phyloP scores from a whole-genome alignment of 2,797 vertebrate species.

The Muraenolepis orangiensis region DNA sequence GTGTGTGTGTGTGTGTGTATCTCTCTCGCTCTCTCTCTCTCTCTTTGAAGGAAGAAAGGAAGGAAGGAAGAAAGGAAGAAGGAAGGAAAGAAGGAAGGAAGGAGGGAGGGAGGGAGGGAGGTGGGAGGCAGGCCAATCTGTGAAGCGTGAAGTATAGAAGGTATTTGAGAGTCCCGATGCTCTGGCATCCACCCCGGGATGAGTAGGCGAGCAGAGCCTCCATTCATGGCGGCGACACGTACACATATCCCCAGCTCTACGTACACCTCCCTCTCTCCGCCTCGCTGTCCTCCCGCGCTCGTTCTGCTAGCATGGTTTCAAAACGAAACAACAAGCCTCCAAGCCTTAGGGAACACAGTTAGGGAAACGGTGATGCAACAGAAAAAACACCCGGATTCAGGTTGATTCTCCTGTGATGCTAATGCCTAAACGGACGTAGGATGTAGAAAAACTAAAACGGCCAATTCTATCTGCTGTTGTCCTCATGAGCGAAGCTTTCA shows the following conservation, averaged over 20 bases:
- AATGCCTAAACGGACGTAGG: not conserved
- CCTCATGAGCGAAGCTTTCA: not conserved
- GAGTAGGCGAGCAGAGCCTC: conserved; percentile 55
- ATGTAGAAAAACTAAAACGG: not conserved
- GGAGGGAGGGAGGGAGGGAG: not conserved
- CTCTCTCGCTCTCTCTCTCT: conserved; percentile 18
- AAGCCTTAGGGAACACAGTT: not conserved
- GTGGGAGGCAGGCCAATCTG: not conserved
- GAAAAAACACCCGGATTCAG: not conserved
- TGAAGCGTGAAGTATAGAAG: conserved; percentile 37
- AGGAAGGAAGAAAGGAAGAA: no score
- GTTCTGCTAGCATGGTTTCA: not conserved
- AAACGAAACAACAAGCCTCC: not conserved
- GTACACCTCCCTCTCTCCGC: conserved; percentile 18
- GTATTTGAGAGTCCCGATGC: conserved; percentile 56
- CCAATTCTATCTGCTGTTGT: no score
- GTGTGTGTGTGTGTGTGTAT: conserved; percentile 8
- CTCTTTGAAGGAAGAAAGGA: not conserved
- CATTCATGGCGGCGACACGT: conserved; percentile 63
- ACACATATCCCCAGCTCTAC: conserved; percentile 29
- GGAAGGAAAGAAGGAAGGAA: no score
- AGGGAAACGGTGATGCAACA: not conserved
- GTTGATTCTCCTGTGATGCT: not conserved
- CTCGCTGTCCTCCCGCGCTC: not conserved
- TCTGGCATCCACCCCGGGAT: conserved; percentile 38